A percentile compares a stretch with the other conserved stretches of the same genome.
These are phyloP conservation scores for Glareola pratincola DNA, from an alignment of 2,113 vertebrate genomes.

Conservation along the genomic window DNA sequence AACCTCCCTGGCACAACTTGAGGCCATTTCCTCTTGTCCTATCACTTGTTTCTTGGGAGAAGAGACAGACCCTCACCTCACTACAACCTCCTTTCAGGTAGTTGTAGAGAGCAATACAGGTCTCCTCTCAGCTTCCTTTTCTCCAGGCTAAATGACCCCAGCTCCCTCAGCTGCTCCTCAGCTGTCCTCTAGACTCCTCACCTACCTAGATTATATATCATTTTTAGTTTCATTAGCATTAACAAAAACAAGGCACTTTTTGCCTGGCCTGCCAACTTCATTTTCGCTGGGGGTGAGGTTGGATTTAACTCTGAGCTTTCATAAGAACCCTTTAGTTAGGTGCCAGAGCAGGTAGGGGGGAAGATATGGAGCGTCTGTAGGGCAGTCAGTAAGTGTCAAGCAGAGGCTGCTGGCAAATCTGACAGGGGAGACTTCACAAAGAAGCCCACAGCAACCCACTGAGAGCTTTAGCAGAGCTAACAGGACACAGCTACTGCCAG, in stretches of 20 bases:
- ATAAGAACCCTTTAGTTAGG: background rate
- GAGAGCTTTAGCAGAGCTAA: background rate
- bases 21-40: background rate
- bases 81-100: background rate
- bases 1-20: background rate
- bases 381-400: background rate
- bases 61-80: background rate
- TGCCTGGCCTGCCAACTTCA: background rate
- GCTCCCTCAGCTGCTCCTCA: background rate
- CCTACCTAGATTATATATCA: background rate
- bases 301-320: background rate
- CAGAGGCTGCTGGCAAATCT: background rate
- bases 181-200: background rate
- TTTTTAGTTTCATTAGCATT: background rate
- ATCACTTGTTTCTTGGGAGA: background rate
- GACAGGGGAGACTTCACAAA: background rate
- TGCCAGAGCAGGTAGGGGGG: background rate
- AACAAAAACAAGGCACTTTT: background rate
- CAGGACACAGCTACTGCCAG: background rate
- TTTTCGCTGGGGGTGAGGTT: background rate
- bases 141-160: background rate
- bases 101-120: background rate
- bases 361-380: background rate
- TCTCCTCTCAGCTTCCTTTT: background rate
- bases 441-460: background rate